Evolutionary conservation across 1,140 invertebrate species (phyloP), one percentile per base, ranked within the genome.

Genomic region (Leptestheria dahalacensis): DNA sequence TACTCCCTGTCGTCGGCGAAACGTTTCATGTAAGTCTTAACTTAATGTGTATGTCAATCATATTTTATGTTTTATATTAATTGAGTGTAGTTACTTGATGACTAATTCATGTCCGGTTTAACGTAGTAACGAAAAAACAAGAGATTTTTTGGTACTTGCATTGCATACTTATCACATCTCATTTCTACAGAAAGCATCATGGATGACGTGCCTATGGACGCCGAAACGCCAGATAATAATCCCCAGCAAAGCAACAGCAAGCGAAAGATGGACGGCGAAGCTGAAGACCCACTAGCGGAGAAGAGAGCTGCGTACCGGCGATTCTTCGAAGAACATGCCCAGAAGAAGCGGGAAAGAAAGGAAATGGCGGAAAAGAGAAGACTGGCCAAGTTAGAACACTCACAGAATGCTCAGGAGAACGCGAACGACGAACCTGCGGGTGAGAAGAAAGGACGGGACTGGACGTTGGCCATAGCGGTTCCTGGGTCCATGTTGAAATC

Each of bases 401-500:
- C 53, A 20, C 10, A 29, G n/a, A 6, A 28, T 25, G 41, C 26
- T 33, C 15, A 11, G 15, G 20, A 20, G 20, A 48, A 25, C 57
- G 15, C 1, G 20, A 15, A 12, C 1, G 15, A 52, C 11, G 24
- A 9, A 51, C 20, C 49, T 9, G 24, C 48, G n/a, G 48, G 28
- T n/a, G 48, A 48, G n/a, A 26, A 53, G 20, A 18, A 57, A 41
- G 57, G 57, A 59, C 55, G 59, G 33, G 48, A 53, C 10, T 60
- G 59, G 59, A 94, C 91, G 1, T 64, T 97, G 9, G 89, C 85
- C 59, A 92, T 99, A 68, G 95, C 94, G 0, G 77, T 99, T 9
- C 91, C 95, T 6, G 92, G 93, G 0, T 96, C 93, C 1, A 96
- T 98, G 66, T 70, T 98, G 20, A 90, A 95, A 66, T 97, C 97